Conservation (phyloP, 2,113 vertebrate genomes). For the Vanacampus margaritifer region DNA sequence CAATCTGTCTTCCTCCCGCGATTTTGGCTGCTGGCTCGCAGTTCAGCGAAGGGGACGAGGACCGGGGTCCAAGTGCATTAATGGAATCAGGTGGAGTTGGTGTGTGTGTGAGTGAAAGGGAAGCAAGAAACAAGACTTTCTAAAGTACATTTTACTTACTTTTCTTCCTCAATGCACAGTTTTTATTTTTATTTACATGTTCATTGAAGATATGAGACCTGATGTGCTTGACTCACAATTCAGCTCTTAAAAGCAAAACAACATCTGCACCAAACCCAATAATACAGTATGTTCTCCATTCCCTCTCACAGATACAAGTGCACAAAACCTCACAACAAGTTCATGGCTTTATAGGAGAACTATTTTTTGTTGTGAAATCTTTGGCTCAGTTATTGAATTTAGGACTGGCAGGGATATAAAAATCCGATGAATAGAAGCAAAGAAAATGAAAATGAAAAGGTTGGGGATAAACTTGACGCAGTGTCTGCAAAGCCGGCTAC, state of each 20-base stretch:
- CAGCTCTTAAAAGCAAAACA: constrained; percentile 24
- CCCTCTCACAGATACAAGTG: constrained; percentile 2
- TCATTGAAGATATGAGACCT: constrained; percentile 12
- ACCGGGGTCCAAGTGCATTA: constrained; percentile 47
- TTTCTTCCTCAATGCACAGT: neutral
- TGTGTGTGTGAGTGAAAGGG: neutral
- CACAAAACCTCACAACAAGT: constrained; percentile 15
- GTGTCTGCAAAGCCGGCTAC: neutral
- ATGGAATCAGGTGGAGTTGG: constrained; percentile 35
- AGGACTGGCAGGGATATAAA: constrained; percentile 1
- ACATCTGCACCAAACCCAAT: neutral
- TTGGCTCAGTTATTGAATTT: constrained; percentile 12
- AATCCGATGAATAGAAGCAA: constrained; percentile 6
- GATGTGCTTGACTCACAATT: constrained; percentile 29
- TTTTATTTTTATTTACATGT: constrained; percentile 7
- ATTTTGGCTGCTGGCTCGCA: constrained; percentile 49
- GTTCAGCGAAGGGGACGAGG: constrained; percentile 44
- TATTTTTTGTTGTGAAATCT: constrained; percentile 3
- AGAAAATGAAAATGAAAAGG: neutral
- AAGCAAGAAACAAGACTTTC: constrained; percentile 23
- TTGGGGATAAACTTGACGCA: neutral
- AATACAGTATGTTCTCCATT: constrained; percentile 4
- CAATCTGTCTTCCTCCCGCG: constrained; percentile 49
- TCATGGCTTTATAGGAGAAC: constrained; percentile 4
- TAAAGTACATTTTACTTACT: constrained; percentile 2